phyloP scores from a whole-genome alignment of 2,888 invertebrate genomes.

The Alloscopus bannaensis region DNA sequence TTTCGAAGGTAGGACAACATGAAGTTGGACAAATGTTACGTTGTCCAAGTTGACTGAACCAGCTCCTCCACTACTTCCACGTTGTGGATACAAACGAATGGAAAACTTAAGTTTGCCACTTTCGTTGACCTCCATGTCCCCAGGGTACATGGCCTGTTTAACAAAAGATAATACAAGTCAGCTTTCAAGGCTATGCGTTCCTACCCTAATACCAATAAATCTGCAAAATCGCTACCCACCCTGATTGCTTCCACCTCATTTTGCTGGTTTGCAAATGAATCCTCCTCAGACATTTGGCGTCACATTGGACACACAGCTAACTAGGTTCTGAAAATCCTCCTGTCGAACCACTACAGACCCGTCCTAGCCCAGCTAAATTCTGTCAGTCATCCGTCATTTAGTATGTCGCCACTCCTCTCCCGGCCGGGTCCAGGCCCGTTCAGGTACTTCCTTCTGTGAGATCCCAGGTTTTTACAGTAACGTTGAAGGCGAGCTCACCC shows the following conservation, averaged over 20 bases:
- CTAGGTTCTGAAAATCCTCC: too few relatives aligned
- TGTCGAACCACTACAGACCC: too few relatives aligned
- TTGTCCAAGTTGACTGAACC: conserved; percentile 74
- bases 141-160: conserved; percentile 87
- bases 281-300: conserved; percentile 57
- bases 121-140: conserved; percentile 81
- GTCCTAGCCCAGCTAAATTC: too few relatives aligned
- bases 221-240: conserved; percentile 5
- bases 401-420: too few relatives aligned
- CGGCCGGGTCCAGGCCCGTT: too few relatives aligned
- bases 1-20: conserved; percentile 83
- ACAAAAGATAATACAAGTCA: too few relatives aligned
- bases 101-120: conserved; percentile 86
- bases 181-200: too few relatives aligned
- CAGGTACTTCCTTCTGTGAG: too few relatives aligned
- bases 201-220: not conserved
- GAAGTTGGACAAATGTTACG: conserved; percentile 84
- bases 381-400: too few relatives aligned
- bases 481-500: too few relatives aligned
- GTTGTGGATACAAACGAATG: conserved; percentile 85
- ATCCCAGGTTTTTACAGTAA: too few relatives aligned
- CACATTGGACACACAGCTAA: too few relatives aligned
- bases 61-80: conserved; percentile 81
- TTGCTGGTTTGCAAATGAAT: conserved; percentile 17
- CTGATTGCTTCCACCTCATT: conserved; percentile 49